phyloP scores from a whole-genome alignment of 1,140 invertebrate species.

The Drosophila punjabiensis region DNA sequence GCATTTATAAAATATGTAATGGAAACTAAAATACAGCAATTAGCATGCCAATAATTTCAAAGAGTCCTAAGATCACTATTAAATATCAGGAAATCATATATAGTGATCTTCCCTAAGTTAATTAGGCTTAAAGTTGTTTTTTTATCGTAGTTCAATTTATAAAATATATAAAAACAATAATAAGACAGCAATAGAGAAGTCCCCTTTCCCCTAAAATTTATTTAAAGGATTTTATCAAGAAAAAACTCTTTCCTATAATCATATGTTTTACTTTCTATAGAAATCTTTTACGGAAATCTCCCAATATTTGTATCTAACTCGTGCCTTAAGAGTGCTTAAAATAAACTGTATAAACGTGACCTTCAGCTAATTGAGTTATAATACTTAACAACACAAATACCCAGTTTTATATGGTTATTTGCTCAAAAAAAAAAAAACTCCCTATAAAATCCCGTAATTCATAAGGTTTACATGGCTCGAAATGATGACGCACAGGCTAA shows the following conservation, averaged over 20 bases:
- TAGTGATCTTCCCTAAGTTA: too few relatives aligned
- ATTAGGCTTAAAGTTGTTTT: too few relatives aligned
- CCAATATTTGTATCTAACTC: neutral
- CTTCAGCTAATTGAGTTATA: neutral
- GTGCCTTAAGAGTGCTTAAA: neutral
- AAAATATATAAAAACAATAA: too few relatives aligned
- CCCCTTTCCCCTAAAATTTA: neutral
- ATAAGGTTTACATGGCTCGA: slow-evolving; percentile 28
- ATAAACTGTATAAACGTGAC: neutral
- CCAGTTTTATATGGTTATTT: slow-evolving; percentile 7
- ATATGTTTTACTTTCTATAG: neutral
- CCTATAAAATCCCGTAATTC: slow-evolving; percentile 18
- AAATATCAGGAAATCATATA: neutral
- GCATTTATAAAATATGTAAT: neutral
- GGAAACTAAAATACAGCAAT: neutral
- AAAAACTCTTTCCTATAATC: neutral
- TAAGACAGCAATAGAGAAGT: neutral
- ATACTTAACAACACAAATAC: slow-evolving; percentile 3
- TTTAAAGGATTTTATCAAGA: neutral
- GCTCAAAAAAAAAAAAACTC: neutral
- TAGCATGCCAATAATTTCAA: neutral
- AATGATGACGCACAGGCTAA: slow-evolving; percentile 42
- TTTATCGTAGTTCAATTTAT: too few relatives aligned
- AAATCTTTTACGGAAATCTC: neutral
- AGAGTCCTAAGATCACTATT: neutral